These are phyloP conservation scores for Leptogaster cylindrica DNA, from an alignment of 2,888 invertebrate genomes.

Conservation along the genomic window DNA sequence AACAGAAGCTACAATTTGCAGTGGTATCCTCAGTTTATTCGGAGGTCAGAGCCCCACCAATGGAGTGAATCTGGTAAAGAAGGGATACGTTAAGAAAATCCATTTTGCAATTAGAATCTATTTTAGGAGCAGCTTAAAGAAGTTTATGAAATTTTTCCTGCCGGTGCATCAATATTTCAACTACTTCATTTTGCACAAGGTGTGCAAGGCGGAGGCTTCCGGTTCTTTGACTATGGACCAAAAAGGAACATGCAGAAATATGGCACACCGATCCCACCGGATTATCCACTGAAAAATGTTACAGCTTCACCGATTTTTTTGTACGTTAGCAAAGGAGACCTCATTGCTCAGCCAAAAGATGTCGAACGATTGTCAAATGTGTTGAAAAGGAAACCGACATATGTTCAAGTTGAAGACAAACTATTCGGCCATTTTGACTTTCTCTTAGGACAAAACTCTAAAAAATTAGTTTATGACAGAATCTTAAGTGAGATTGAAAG, in stretches of 20 bases:
- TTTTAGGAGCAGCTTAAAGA: conserved; percentile 65
- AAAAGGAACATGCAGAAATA: conserved; percentile 60
- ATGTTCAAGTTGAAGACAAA: not conserved
- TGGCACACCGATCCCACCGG: conserved; percentile 58
- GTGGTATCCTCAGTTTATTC: not conserved
- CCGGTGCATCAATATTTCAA: conserved; percentile 64
- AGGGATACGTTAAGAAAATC: not conserved
- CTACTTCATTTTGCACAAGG: conserved; percentile 64
- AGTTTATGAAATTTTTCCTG: conserved; percentile 67
- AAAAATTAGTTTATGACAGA: conserved; percentile 28
- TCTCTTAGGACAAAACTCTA: conserved; percentile 20
- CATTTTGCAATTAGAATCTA: not conserved
- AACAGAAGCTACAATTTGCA: not conserved
- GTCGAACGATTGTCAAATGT: conserved; percentile 3
- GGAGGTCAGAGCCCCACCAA: conserved; percentile 2
- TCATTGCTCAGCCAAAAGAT: conserved; percentile 61
- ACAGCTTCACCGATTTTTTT: conserved; percentile 60
- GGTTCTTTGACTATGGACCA: conserved; percentile 63
- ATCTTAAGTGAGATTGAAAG: conserved; percentile 5
- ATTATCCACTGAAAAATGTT: conserved; percentile 59
- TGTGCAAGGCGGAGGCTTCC: conserved; percentile 51
- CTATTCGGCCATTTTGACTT: conserved; percentile 43
- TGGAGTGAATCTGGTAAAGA: not conserved
- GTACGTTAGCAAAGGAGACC: conserved; percentile 64
- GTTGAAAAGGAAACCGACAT: conserved; percentile 9